Conservation (phyloP, 1,140 invertebrate genomes). For the Bursaphelenchus mucronatus region DNA sequence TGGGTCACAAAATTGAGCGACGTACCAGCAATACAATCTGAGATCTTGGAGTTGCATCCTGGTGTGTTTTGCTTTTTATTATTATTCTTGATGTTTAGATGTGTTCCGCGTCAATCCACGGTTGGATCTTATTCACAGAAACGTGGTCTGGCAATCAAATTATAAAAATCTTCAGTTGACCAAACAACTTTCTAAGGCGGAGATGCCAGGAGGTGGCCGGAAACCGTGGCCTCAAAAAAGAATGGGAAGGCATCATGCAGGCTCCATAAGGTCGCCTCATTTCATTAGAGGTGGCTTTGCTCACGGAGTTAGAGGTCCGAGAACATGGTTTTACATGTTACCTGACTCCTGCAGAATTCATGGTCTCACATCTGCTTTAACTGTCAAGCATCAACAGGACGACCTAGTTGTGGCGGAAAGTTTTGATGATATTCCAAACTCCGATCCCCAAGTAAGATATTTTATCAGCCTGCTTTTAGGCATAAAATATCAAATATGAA, state of each 20-base stretch:
- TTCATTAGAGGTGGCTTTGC: slow-evolving; percentile 71
- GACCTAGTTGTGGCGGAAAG: slow-evolving; percentile 84
- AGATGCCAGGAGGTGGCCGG: slow-evolving; percentile 74
- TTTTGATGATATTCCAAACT: slow-evolving; percentile 75
- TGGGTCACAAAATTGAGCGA: slow-evolving; percentile 87
- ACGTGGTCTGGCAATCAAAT: slow-evolving; percentile 80
- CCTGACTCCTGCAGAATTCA: slow-evolving; percentile 71
- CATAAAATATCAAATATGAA: slow-evolving; percentile 2
- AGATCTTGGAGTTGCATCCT: slow-evolving; percentile 81
- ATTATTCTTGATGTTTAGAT: slow-evolving; percentile 38
- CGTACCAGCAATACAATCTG: slow-evolving; percentile 74
- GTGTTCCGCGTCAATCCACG: slow-evolving; percentile 63
- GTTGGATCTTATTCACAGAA: slow-evolving; percentile 80
- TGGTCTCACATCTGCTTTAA: slow-evolving; percentile 77
- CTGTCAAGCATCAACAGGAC: slow-evolving; percentile 85
- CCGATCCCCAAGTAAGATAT: slow-evolving; percentile 67
- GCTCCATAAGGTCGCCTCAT: slow-evolving; percentile 80
- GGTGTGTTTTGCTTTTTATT: slow-evolving; percentile 64
- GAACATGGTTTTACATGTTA: slow-evolving; percentile 85
- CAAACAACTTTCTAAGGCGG: slow-evolving; percentile 70
- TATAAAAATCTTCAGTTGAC: slow-evolving; percentile 75
- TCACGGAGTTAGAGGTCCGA: slow-evolving; percentile 82
- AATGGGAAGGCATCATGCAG: slow-evolving; percentile 77
- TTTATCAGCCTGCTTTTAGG: slow-evolving; percentile 10
- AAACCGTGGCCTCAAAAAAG: slow-evolving; percentile 78